Evolutionary conservation across 2,113 vertebrate species (phyloP), one percentile per base, ranked within the genome.

Genomic region (Anhinga rufa): DNA sequence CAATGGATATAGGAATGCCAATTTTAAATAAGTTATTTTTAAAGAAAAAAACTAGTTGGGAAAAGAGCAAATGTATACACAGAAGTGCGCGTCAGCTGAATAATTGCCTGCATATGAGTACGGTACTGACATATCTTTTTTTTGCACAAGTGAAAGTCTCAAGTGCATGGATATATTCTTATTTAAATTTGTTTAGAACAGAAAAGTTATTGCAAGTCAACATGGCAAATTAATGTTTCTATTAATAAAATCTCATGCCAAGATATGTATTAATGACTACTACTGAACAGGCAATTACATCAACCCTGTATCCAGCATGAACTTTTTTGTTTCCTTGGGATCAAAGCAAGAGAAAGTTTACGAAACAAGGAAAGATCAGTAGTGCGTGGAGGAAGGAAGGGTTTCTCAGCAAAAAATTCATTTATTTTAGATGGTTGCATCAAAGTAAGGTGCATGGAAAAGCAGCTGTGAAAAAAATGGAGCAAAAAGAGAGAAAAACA

Each of bases 231-330:
- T 78, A 77, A 86, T 95, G 90, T 62, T 94, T 86, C 92, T 95
- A 71, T 91, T 86, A 92, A 95, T 95, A 93, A 94, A 93, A 93
- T 76, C 70, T 71, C 76, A 57, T 82, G 62, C 94, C 82, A 91
- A 91, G 78, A 51, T 79, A 54, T 2, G 31, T 92, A 74, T 40
- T 86, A 92, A 81, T 72, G 66, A 82, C 90, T 96, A 92, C 57
- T 7, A 62, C 10, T 66, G 48, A 93, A 82, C 40, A 72, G 66
- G 72, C 93, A 96, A 66, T 92, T 95, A 84, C 34, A 92, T 64
- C 58, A 85, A 48, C 44, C 12, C 22, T 31, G 4, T 44, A 82
- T 64, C 90, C 90, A 92, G 64, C 48, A 55, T 22, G 32, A 61
- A 55, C 36, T 26, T 91, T 38, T 36, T 28, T 81, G 57, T 89